Conservation (phyloP, 1,140 invertebrate species). For the Babylonia areolata region DNA sequence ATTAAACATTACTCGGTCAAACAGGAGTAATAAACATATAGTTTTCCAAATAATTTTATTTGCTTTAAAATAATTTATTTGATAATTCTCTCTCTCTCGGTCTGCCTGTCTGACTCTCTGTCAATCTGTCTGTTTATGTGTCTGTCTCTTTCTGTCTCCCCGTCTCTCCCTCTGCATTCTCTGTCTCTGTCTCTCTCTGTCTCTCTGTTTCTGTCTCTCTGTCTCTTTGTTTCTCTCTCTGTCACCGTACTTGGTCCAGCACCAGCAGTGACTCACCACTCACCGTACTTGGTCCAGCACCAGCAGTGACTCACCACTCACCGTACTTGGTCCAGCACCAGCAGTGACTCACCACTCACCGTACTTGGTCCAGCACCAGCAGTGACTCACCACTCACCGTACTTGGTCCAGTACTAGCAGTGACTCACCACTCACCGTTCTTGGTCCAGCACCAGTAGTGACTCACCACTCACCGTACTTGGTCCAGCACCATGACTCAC, state of each 20-base stretch:
- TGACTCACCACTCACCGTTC: conserved; percentile 64
- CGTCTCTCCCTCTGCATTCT: too few species aligned
- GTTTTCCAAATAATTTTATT: too few species aligned
- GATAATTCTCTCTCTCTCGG: neutral
- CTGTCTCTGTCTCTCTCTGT: too few species aligned
- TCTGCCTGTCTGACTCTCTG: neutral
- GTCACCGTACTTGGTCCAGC: conserved; percentile 66
- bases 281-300: conserved; percentile 68
- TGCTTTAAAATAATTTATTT: too few species aligned
- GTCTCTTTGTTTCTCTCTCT: too few species aligned
- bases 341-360: conserved; percentile 65
- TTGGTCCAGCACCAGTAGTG: conserved; percentile 67
- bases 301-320: conserved; percentile 65
- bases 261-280: conserved; percentile 65
- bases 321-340: conserved; percentile 68
- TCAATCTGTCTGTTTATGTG: too few species aligned
- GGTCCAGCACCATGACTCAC: conserved; percentile 65
- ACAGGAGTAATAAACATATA: too few species aligned
- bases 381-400: conserved; percentile 65
- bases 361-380: conserved; percentile 67
- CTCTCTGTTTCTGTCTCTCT: neutral
- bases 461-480: conserved; percentile 65
- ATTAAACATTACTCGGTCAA: too few species aligned
- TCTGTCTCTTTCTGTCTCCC: too few species aligned
- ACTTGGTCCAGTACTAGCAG: conserved; percentile 68